Percentiles rank a stretch among this genome's conserved stretches.
Conservation (phyloP, 2,113 vertebrate genomes). For the Suricata suricatta region DNA sequence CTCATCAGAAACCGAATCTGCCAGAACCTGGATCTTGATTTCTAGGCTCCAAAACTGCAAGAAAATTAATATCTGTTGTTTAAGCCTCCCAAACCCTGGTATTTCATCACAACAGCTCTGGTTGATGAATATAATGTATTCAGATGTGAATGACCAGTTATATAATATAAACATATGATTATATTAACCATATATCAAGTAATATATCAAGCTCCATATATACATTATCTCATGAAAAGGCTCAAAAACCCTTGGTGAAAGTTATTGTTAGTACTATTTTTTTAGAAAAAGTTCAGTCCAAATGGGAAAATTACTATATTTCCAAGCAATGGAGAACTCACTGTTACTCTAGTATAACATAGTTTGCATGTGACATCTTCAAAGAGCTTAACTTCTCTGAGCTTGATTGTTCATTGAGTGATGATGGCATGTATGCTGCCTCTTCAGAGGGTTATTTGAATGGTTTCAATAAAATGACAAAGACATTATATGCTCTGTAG, state of each 20-base stretch:
- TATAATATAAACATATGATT: not conserved
- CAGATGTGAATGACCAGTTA: not conserved
- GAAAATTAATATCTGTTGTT: not conserved
- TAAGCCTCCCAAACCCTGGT: not conserved
- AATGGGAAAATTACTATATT: not conserved
- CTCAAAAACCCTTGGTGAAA: not conserved
- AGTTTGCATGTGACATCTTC: not conserved
- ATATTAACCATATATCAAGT: not conserved
- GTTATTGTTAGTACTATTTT: not conserved
- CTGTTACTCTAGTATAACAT: not conserved
- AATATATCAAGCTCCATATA: not conserved
- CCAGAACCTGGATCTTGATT: not conserved
- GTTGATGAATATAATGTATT: not conserved
- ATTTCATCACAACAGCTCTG: not conserved
- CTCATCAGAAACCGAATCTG: not conserved
- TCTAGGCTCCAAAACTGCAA: not conserved
- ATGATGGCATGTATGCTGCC: not conserved
- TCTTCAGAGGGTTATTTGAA: constrained; percentile 16
- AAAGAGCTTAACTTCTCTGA: not conserved
- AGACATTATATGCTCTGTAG: not conserved
- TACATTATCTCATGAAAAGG: not conserved
- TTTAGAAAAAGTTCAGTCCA: not conserved
- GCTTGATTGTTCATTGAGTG: not conserved
- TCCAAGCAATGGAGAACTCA: not conserved
- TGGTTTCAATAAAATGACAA: not conserved